Evolutionary conservation across 1,140 invertebrate genomes (phyloP), one percentile per base, ranked within the genome.

Genomic region (Arctopsyche grandis): DNA sequence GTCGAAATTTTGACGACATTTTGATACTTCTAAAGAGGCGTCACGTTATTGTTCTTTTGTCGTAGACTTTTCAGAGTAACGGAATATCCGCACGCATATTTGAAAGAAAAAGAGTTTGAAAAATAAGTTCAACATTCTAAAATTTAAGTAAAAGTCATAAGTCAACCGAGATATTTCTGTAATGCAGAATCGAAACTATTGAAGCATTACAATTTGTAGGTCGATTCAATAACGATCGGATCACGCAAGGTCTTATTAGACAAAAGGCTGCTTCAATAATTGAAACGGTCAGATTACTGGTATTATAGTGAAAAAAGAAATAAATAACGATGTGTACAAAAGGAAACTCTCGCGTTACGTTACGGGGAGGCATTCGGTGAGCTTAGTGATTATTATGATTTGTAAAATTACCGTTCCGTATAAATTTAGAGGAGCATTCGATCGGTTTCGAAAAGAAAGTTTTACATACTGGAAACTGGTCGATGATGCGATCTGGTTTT

Each of bases 171-270:
- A 52, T 52, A 52, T 12, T 52, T 52, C 16, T 52, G 16, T 52
- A 3, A 52, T 3, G 3, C 48, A 16, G 16, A 5, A 14, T 14
- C 10, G 16, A 52, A 52, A 52, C 48, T 52, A 52, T 3, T 52
- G 48, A 52, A 52, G 48, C 48, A 10, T 52, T 52, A 21, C 60
- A 10, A 56, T 66, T 66, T 66, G 19, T 66, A 66, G 60, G 60
- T 66, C 60, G 24, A 21, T 66, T 66, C 60, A 22, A 26, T 66
- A 66, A 66, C 24, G 60, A 66, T 66, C 60, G 14, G 5, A 66
- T 66, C 60, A 26, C 21, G 60, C 60, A 66, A 66, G 60, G 60
- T 66, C 60, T 66, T 66, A 66, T 66, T 66, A 66, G 21, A 66
- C 60, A 66, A 66, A 66, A 66, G 60, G 60, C 60, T 22, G 21